phyloP scores from a whole-genome alignment of 2,888 invertebrate species.

The Didymodactylos carnosus region DNA sequence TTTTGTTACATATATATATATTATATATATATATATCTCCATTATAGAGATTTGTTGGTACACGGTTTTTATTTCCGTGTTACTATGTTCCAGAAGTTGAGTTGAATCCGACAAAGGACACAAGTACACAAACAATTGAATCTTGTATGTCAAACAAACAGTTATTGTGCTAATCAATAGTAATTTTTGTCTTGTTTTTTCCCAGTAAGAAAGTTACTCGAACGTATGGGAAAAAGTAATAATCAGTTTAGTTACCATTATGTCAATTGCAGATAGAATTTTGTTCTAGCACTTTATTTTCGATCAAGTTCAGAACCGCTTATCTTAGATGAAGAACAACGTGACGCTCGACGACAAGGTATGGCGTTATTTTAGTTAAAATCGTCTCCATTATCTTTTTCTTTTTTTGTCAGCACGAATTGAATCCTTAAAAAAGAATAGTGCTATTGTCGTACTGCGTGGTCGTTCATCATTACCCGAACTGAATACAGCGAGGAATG shows the following conservation, averaged over 20 bases:
- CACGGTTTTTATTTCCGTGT: slow-evolving; percentile 37
- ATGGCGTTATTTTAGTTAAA: neutral
- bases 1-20: neutral
- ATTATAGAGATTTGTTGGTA: slow-evolving; percentile 31
- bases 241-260: too few species aligned
- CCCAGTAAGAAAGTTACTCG: slow-evolving; percentile 30
- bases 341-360: slow-evolving; percentile 33
- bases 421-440: slow-evolving; percentile 15
- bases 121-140: neutral
- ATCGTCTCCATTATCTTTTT: neutral
- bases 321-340: slow-evolving; percentile 33
- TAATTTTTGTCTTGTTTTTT: neutral
- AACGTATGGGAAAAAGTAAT: slow-evolving; percentile 37
- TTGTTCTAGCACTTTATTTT: slow-evolving; percentile 35
- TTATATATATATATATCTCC: neutral
- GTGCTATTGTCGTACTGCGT: slow-evolving; percentile 15
- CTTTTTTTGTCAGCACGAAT: slow-evolving; percentile 13
- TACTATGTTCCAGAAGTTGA: slow-evolving; percentile 35
- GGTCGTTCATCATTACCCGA: slow-evolving; percentile 16
- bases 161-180: neutral
- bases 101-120: slow-evolving; percentile 17
- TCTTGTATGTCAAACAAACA: too few species aligned
- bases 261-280: too few species aligned
- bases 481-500: slow-evolving; percentile 15
- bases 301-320: slow-evolving; percentile 35